These are phyloP conservation scores for Acanthurus lineatus DNA, from an alignment of 2,797 vertebrate genomes.

Conservation along the genomic window DNA sequence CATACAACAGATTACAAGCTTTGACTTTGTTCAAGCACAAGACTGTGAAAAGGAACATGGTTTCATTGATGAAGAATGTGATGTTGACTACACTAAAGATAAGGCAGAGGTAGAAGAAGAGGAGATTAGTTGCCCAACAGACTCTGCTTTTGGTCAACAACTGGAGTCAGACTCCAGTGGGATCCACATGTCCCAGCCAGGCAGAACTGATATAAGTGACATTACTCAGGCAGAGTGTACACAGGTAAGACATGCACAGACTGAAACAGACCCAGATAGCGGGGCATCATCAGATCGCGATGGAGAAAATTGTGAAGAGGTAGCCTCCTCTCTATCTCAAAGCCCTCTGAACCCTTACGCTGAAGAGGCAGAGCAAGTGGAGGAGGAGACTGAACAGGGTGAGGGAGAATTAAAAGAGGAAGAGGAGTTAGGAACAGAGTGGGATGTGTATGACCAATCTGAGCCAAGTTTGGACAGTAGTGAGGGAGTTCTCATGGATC, in stretches of 20 bases:
- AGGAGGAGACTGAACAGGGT: slow-evolving; percentile 46
- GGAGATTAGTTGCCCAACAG: slow-evolving; percentile 72
- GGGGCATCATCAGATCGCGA: slow-evolving; percentile 80
- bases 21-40: slow-evolving; percentile 68
- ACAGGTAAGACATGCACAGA: slow-evolving; percentile 57
- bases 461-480: slow-evolving; percentile 73
- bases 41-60: slow-evolving; percentile 73
- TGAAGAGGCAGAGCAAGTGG: slow-evolving; percentile 54
- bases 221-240: slow-evolving; percentile 67
- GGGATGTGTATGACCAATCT: slow-evolving; percentile 73
- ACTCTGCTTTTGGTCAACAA: slow-evolving; percentile 75
- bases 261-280: slow-evolving; percentile 81
- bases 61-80: slow-evolving; percentile 75
- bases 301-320: slow-evolving; percentile 60
- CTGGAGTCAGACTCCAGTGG: slow-evolving; percentile 84
- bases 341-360: slow-evolving; percentile 73
- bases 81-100: slow-evolving; percentile 50
- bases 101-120: slow-evolving; percentile 64
- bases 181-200: slow-evolving; percentile 75
- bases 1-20: slow-evolving; percentile 46
- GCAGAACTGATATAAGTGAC: slow-evolving; percentile 67
- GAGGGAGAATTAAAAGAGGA: slow-evolving; percentile 50
- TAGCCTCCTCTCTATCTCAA: slow-evolving; percentile 40
- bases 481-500: slow-evolving; percentile 63
- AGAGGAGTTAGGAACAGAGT: slow-evolving; percentile 65